phyloP scores from a whole-genome alignment of 1,140 invertebrate species.

The Rhopalosiphum padi region DNA sequence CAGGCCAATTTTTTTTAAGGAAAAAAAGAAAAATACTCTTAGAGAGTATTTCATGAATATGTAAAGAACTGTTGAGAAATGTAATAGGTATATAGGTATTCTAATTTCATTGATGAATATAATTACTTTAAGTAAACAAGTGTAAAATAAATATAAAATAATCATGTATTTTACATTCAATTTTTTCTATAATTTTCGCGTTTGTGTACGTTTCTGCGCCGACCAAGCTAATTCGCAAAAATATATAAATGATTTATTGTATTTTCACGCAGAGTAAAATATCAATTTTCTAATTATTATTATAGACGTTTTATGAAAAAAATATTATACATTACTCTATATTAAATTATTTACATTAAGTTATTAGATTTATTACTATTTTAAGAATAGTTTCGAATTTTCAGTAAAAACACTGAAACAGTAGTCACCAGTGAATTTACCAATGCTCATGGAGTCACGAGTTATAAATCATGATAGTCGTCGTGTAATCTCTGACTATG shows the following conservation, averaged over 20 bases:
- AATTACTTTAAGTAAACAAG: no score
- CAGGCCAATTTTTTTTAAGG: not conserved
- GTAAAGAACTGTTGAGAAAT: not conserved
- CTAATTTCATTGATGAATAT: not conserved
- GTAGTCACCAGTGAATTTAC: not conserved
- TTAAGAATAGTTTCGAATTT: not conserved
- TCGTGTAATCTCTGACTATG: not conserved
- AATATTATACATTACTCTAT: not conserved
- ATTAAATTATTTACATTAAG: not conserved
- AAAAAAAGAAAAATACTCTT: not conserved
- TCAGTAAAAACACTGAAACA: not conserved
- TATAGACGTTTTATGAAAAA: not conserved
- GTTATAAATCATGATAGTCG: no score
- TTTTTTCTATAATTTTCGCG: no score
- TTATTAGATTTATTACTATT: not conserved
- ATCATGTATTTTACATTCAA: no score
- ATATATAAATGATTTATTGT: no score
- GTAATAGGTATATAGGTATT: not conserved
- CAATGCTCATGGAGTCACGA: no score
- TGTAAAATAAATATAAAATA: no score
- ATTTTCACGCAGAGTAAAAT: no score
- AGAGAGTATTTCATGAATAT: no score
- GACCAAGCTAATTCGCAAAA: no score
- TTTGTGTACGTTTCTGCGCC: no score
- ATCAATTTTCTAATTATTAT: no score